Evolutionary conservation across 2,888 invertebrate species (phyloP), one percentile per base, ranked within the genome.

Genomic region (Drosophila aldrichi): DNA sequence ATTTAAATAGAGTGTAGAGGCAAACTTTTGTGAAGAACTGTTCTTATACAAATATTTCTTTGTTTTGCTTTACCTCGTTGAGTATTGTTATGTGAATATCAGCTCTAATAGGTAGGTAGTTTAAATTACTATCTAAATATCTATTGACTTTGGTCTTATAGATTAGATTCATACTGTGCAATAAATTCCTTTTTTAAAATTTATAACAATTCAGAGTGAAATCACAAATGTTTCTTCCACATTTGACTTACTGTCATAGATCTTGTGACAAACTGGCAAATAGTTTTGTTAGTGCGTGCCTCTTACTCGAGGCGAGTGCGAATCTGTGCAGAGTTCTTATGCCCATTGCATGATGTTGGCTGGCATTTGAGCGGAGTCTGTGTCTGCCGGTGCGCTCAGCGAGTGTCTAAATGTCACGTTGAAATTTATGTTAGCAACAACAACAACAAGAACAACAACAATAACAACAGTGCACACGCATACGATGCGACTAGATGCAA

Each of bases 371-470:
- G 66, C 38, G 29, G 36, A 54, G 64, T 56, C n/a, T 8, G 6
- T 40, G 43, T 1, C 5, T 2, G 32, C 18, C 49, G 14, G 18
- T 32, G 51, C 43, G 40, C n/a, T 29, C 55, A 32, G 61, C 68
- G 58, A 83, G 84, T 83, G 84, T 80, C 71, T 70, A 82, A 82
- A 80, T 80, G 81, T 77, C 81, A 86, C 75, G 69, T 75, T 70
- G 72, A 67, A 81, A 78, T 76, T 84, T 79, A 82, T 79, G 79
- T 72, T 70, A 34, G 77, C 74, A 70, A 55, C 68, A 61, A 25
- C 25, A 29, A 29, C 29, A 29, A 8, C 29, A 29, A 29, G 73
- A 69, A 55, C 68, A 61, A 54, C 66, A 81, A 75, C 68, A 64
- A 64, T 72, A 79, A 61, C 65, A 18, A 9, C 38, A 40, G 1